A percentile compares a stretch with the other conserved stretches of the same genome.
phyloP scores from a whole-genome alignment of 2,113 vertebrate species.

The Crotalus tigris region DNA sequence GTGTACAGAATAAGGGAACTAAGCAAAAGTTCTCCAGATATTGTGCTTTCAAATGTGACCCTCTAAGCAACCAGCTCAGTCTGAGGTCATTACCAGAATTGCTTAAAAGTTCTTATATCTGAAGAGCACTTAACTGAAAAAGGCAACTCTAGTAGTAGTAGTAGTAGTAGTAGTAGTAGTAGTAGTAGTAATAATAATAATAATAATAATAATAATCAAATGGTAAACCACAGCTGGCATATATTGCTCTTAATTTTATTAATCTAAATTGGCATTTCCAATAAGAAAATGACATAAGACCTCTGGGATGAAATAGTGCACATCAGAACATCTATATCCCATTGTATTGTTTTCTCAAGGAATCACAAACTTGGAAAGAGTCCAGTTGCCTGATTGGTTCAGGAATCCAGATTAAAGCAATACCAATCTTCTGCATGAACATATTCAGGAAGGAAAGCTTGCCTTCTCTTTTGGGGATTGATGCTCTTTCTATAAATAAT shows the following conservation, averaged over 20 bases:
- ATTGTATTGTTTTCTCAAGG: not conserved
- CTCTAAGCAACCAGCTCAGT: not conserved
- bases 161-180: too few species aligned
- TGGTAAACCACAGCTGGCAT: not conserved
- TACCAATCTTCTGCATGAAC: not conserved
- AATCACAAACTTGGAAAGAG: not conserved
- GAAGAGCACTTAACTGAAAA: not conserved
- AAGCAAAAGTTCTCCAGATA: not conserved
- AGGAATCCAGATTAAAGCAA: not conserved
- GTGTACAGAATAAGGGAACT: not conserved
- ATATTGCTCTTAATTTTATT: not conserved
- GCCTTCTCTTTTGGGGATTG: not conserved
- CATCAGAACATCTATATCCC: not conserved
- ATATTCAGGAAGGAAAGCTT: not conserved
- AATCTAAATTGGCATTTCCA: not conserved
- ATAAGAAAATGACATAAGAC: not conserved
- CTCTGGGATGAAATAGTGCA: not conserved
- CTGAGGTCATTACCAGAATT: not conserved
- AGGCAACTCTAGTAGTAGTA: not conserved
- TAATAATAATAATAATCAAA: not conserved
- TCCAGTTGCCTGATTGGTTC: not conserved
- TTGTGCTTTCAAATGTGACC: not conserved
- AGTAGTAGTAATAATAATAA: too few species aligned
- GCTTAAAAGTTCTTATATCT: not conserved
- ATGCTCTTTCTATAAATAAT: not conserved